Base-by-base conservation (phyloP, 2,113 vertebrate species). In the Seriola dumerili region DNA sequence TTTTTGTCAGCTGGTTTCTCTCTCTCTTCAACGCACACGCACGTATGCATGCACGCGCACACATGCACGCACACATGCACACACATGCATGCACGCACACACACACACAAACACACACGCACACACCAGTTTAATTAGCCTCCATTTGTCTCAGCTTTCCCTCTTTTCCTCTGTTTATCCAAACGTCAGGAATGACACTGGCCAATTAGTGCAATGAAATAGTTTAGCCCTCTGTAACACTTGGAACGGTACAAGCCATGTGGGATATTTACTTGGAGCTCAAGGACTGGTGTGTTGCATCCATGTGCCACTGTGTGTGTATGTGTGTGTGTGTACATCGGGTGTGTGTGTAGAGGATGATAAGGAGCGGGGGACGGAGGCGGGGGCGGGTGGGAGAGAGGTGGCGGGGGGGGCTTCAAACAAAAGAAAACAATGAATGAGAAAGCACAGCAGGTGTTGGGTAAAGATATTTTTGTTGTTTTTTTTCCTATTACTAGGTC, bases 181-280 rank as follows among this genome's bases (percentile, higher is more conserved):
- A 96, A 95, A 96, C 95, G 95, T 96, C 96, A 97, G 95, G 92
- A 95, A 91, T 95, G 95, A 96, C 95, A 96, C 91, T 95, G 96
- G 94, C 96, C 96, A 97, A 97, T 97, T 97, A 98, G 96, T 93
- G 93, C 89, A 95, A 95, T 95, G 95, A 96, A 97, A 97, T 95
- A 96, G 96, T 97, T 96, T 96, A 96, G 96, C 95, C 96, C 95
- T 93, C 93, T 90, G 90, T 92, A 83, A 88, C 81, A 73, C 74
- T 78, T 72, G 73, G 67, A 85, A 81, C 78, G 81, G 44, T 72
- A 80, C 63, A 86, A 94, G 81, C 85, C 89, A 85, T 89, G 85
- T 46, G 85, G 91, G 85, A 93, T 85, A 86, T 93, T 93, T 90
- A 79, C 90, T 81, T 54, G 14, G 44, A 88, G 89, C 78, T 76